Conservation (phyloP, 23 tunicate genomes). For the Ascidia mentula region DNA sequence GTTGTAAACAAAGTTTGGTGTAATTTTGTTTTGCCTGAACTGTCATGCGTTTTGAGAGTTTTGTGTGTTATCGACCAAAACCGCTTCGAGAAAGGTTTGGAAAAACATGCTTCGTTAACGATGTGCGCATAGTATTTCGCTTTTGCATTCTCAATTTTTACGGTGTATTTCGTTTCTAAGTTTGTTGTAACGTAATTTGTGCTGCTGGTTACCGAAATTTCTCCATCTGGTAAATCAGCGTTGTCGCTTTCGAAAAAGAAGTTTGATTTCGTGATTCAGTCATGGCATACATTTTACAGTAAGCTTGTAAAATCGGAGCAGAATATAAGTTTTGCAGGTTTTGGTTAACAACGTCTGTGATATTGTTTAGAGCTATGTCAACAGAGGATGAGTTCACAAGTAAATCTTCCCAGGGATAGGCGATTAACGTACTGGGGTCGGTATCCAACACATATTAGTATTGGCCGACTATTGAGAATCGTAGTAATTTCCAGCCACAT, state of each 20-base stretch:
- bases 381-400: not conserved
- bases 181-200: not conserved
- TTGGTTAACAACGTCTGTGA: not conserved
- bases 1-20: not conserved
- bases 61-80: not conserved
- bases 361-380: not conserved
- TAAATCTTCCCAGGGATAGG: constrained; percentile 1
- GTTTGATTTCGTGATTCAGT: not conserved
- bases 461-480: not conserved
- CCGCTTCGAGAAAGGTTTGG: not conserved
- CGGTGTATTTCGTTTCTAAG: not conserved
- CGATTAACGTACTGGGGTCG: not conserved
- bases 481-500: not conserved
- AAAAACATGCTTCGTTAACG: not conserved
- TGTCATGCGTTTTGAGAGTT: not conserved
- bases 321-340: not conserved
- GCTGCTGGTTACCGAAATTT: not conserved
- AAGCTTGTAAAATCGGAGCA: no score
- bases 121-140: not conserved
- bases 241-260: not conserved
- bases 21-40: not conserved
- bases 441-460: not conserved
- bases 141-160: not conserved
- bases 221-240: not conserved
- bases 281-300: no score